Conservation (phyloP, 2,113 vertebrate genomes). For the Colaptes auratus region DNA sequence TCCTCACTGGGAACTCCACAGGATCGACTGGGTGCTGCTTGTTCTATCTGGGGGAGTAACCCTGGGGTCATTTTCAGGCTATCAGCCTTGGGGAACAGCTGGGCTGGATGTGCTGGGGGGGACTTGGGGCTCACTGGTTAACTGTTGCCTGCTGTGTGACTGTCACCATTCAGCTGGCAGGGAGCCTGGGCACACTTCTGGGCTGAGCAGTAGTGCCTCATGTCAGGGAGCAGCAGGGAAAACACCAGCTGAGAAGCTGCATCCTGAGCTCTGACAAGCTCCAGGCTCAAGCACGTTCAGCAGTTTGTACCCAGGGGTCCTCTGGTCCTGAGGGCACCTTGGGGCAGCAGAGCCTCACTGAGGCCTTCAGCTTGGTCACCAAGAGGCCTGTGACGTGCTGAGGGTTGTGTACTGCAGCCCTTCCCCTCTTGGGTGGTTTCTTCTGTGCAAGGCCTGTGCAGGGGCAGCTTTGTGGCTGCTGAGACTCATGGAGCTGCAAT, state of each 20-base stretch:
- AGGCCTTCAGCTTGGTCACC: accelerated
- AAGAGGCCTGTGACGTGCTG: accelerated
- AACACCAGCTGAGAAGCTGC: background rate
- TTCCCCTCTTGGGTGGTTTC: background rate
- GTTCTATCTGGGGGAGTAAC: accelerated
- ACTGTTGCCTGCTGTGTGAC: background rate
- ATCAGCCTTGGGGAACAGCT: background rate
- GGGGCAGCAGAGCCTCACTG: accelerated
- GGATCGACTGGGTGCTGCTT: accelerated
- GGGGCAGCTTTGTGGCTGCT: background rate
- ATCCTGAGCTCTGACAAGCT: accelerated
- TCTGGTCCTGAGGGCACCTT: background rate
- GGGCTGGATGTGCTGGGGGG: background rate
- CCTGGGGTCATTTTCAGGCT: accelerated
- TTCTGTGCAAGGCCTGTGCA: accelerated
- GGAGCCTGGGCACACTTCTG: background rate
- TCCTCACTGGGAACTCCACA: accelerated
- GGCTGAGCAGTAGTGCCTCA: background rate
- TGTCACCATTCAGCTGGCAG: background rate
- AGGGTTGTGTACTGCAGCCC: accelerated
- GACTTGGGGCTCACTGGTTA: background rate
- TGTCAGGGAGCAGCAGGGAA: background rate
- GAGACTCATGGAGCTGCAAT: accelerated
- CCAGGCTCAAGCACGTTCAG: background rate
- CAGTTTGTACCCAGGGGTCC: accelerated